Conservation (phyloP, 64 coral and sea anemone species). For the Montipora cactus region DNA sequence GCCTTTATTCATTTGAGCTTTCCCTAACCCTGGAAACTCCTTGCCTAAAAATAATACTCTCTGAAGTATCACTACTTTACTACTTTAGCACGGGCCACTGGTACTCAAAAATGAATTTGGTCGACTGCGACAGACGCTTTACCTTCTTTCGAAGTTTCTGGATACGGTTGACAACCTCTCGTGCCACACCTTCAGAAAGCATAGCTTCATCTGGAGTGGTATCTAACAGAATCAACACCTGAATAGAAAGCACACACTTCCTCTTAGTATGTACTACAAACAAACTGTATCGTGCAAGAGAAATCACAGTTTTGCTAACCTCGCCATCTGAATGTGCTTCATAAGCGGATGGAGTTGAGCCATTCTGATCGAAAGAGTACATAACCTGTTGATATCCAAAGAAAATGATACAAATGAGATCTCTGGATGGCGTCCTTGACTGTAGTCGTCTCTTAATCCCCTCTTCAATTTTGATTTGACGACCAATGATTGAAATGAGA, state of each 20-base stretch:
- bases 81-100: too few relatives aligned
- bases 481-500: too few relatives aligned
- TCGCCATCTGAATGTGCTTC: conserved; percentile 93
- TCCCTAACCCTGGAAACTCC: too few relatives aligned
- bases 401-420: conserved; percentile 3
- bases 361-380: conserved; percentile 84
- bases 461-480: too few relatives aligned
- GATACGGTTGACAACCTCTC: conserved; percentile 98
- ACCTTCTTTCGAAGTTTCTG: conserved; percentile 98
- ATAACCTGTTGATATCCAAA: conserved; percentile 66
- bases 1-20: too few relatives aligned
- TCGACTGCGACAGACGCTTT: background rate
- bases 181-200: conserved; percentile 89
- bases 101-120: too few relatives aligned
- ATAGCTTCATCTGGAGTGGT: conserved; percentile 93
- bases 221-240: conserved; percentile 92
- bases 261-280: background rate
- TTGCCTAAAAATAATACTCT: too few relatives aligned
- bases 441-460: too few relatives aligned
- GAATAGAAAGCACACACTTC: background rate
- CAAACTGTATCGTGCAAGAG: too few relatives aligned
- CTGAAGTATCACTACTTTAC: too few relatives aligned
- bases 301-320: conserved; percentile 34
- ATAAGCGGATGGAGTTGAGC: conserved; percentile 75
- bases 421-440: background rate